A percentile compares a stretch with the other conserved stretches of the same genome.
Evolutionary conservation across 2,797 vertebrate genomes (phyloP).

Genomic region (Tympanoctomys barrerae): DNA sequence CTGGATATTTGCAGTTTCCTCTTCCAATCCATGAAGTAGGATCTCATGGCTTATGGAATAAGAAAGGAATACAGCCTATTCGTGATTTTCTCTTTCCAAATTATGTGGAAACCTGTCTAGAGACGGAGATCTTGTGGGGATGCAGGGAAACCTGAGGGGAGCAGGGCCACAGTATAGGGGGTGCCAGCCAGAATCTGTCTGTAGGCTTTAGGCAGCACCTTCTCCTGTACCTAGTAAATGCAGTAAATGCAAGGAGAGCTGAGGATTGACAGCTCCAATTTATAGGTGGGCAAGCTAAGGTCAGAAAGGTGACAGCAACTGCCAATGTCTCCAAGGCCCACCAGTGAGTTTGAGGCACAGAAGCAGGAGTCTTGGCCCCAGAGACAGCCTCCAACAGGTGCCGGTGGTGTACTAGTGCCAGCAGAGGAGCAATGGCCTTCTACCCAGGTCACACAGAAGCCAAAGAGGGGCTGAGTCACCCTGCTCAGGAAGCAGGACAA

Average conservation of each 20-base stretch:
- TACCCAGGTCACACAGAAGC: constrained; percentile 48
- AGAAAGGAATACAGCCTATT: not conserved
- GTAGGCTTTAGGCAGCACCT: not conserved
- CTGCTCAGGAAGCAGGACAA: not conserved
- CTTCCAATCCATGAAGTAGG: not conserved
- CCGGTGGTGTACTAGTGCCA: not conserved
- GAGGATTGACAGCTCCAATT: not conserved
- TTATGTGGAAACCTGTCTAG: constrained; percentile 13
- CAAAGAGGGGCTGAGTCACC: constrained; percentile 79
- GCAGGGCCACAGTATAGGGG: not conserved
- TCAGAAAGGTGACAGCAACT: not conserved
- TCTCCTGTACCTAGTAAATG: not conserved
- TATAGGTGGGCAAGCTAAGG: constrained; percentile 40
- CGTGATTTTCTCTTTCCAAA: not conserved
- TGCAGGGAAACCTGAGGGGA: not conserved
- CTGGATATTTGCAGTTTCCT: not conserved
- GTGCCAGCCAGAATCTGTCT: not conserved
- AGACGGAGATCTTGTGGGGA: not conserved
- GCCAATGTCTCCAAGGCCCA: not conserved
- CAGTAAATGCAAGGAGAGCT: not conserved
- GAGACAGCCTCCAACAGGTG: constrained; percentile 64
- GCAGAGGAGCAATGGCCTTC: constrained; percentile 14
- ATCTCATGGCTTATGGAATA: not conserved
- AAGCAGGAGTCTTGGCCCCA: not conserved
- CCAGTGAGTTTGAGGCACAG: not conserved